Evolutionary conservation across 2,888 invertebrate genomes (phyloP).

Genomic region (Octodonta nipae): DNA sequence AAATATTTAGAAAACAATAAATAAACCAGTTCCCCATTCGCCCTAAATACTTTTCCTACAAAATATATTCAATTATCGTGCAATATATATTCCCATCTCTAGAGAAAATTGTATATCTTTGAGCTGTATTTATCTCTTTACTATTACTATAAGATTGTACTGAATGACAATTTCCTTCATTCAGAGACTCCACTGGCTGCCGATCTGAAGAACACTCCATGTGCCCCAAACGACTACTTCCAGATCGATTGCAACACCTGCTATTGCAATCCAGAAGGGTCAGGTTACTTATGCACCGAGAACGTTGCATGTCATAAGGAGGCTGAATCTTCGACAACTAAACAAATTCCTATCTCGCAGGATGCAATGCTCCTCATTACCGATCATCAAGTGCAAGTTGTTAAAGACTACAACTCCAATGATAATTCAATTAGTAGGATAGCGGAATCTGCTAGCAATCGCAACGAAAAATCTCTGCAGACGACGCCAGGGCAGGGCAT

Average conservation of each 20-base stretch:
- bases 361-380: slow-evolving; percentile 26
- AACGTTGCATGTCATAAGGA: slow-evolving; percentile 30
- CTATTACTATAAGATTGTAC: too few relatives aligned
- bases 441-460: not conserved
- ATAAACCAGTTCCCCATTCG: too few relatives aligned
- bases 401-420: slow-evolving; percentile 9
- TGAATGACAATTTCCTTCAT: too few relatives aligned
- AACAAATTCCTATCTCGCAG: slow-evolving; percentile 17
- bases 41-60: too few relatives aligned
- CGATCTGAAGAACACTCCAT: slow-evolving; percentile 32
- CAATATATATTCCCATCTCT: too few relatives aligned
- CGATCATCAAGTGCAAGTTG: slow-evolving; percentile 10
- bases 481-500: too few relatives aligned
- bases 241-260: slow-evolving; percentile 46
- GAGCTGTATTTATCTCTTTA: too few relatives aligned
- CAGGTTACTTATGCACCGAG: slow-evolving; percentile 42
- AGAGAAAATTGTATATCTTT: too few relatives aligned
- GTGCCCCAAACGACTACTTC: slow-evolving; percentile 42
- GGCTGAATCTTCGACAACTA: slow-evolving; percentile 17
- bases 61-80: too few relatives aligned
- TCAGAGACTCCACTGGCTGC: slow-evolving; percentile 17
- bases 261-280: slow-evolving; percentile 42
- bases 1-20: too few relatives aligned
- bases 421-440: slow-evolving; percentile 11
- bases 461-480: too few relatives aligned